phyloP scores from a whole-genome alignment of 2,888 invertebrate genomes.

The Tenodera sinensis region DNA sequence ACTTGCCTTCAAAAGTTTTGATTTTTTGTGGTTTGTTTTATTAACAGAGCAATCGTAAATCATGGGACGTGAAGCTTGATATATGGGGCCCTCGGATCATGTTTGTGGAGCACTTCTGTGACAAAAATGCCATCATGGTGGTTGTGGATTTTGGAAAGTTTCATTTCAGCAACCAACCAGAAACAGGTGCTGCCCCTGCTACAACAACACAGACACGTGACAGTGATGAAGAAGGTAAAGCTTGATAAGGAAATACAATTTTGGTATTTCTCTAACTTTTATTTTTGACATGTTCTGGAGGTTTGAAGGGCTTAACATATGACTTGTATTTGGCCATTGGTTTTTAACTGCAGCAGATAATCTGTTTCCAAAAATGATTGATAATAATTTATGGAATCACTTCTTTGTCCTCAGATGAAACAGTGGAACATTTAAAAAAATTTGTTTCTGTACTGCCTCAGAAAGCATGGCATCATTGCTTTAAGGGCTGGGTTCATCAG shows the following conservation, averaged over 20 bases:
- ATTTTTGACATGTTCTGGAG: background rate
- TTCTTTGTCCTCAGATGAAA: no score
- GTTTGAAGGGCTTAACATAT: no score
- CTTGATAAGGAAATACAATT: slow-evolving; percentile 19
- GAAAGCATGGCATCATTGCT: no score
- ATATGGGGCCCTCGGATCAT: slow-evolving; percentile 92
- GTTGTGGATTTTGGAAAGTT: slow-evolving; percentile 90
- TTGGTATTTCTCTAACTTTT: background rate
- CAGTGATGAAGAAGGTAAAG: slow-evolving; percentile 42
- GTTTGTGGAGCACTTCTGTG: slow-evolving; percentile 75
- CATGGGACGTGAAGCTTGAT: slow-evolving; percentile 87
- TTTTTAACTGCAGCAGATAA: no score
- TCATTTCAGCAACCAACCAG: slow-evolving; percentile 54
- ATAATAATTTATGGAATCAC: no score
- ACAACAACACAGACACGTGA: slow-evolving; percentile 36
- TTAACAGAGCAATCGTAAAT: slow-evolving; percentile 59
- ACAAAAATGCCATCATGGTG: slow-evolving; percentile 71
- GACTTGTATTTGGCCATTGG: no score
- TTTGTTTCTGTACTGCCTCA: no score
- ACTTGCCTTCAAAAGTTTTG: background rate
- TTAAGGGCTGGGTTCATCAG: no score
- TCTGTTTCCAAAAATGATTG: no score
- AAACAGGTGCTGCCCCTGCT: slow-evolving; percentile 36
- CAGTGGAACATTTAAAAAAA: no score
- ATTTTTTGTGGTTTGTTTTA: background rate